phyloP scores from a whole-genome alignment of 2,888 invertebrate genomes.

The Pomacea canaliculata region DNA sequence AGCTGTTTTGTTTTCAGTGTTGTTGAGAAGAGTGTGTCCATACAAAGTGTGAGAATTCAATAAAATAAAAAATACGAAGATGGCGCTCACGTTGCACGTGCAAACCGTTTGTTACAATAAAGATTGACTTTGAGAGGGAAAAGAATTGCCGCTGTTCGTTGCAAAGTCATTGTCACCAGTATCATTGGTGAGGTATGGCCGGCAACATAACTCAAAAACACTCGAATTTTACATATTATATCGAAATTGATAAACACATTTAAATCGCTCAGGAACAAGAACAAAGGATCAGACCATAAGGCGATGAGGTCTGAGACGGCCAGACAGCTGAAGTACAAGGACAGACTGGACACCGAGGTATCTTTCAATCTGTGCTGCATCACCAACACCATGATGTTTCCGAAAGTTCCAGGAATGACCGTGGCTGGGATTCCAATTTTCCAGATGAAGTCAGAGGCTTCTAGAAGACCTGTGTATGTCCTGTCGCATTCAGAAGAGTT shows the following conservation, averaged over 20 bases:
- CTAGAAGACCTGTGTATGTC: not conserved
- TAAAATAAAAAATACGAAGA: not conserved
- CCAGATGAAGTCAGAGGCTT: not conserved
- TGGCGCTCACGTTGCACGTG: not conserved
- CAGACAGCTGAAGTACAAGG: slow-evolving; percentile 26
- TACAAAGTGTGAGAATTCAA: slow-evolving; percentile 16
- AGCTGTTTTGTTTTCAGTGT: not conserved
- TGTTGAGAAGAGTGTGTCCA: not conserved
- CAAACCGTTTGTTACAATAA: not conserved
- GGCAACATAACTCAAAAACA: slow-evolving; percentile 7
- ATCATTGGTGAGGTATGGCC: slow-evolving; percentile 25
- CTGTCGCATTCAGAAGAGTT: no score
- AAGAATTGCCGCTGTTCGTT: slow-evolving; percentile 16
- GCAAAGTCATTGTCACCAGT: slow-evolving; percentile 27
- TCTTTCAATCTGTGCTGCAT: not conserved
- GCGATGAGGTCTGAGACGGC: slow-evolving; percentile 29
- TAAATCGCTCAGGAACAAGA: slow-evolving; percentile 10
- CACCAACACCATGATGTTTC: slow-evolving; percentile 12
- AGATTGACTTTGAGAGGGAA: slow-evolving; percentile 20
- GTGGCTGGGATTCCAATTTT: not conserved
- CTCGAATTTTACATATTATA: slow-evolving; percentile 20
- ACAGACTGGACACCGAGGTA: slow-evolving; percentile 2
- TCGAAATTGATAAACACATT: slow-evolving; percentile 3
- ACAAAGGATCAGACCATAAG: slow-evolving; percentile 25
- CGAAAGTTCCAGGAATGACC: not conserved